A percentile compares a stretch with the other conserved stretches of the same genome.
These are phyloP conservation scores for Drosophila nigricruria DNA, from an alignment of 2,888 invertebrate species.

Conservation along the genomic window DNA sequence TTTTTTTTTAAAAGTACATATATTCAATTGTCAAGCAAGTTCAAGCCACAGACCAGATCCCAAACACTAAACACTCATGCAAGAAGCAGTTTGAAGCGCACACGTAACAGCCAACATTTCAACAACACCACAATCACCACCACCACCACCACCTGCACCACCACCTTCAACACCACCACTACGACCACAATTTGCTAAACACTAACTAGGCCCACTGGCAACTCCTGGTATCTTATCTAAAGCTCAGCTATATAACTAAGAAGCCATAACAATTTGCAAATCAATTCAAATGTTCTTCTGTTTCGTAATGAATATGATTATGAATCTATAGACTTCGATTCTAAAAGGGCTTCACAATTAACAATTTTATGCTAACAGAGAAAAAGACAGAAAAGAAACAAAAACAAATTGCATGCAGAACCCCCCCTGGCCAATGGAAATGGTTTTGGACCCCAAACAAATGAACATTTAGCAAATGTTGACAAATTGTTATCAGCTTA, in stretches of 20 bases:
- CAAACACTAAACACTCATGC: conserved; percentile 33
- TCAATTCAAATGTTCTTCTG: conserved; percentile 40
- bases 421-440: conserved; percentile 5
- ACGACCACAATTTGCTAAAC: conserved; percentile 53
- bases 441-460: conserved; percentile 25
- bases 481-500: conserved; percentile 55
- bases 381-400: background rate
- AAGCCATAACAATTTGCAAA: conserved; percentile 77
- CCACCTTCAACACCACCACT: conserved; percentile 17
- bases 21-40: conserved; percentile 76
- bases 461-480: conserved; percentile 26
- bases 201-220: conserved; percentile 56
- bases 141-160: conserved; percentile 1
- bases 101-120: conserved; percentile 28
- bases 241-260: conserved; percentile 73
- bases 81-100: conserved; percentile 39
- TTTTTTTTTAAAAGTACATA: conserved; percentile 58
- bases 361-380: conserved; percentile 13
- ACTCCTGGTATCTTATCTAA: conserved; percentile 57
- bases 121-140: conserved; percentile 12
- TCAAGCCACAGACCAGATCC: conserved; percentile 82
- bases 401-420: conserved; percentile 8
- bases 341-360: background rate
- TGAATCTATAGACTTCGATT: conserved; percentile 67
- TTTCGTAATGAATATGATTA: conserved; percentile 15